These are phyloP conservation scores for Drosophila bunnanda DNA, from an alignment of 2,888 invertebrate species.

Conservation along the genomic window DNA sequence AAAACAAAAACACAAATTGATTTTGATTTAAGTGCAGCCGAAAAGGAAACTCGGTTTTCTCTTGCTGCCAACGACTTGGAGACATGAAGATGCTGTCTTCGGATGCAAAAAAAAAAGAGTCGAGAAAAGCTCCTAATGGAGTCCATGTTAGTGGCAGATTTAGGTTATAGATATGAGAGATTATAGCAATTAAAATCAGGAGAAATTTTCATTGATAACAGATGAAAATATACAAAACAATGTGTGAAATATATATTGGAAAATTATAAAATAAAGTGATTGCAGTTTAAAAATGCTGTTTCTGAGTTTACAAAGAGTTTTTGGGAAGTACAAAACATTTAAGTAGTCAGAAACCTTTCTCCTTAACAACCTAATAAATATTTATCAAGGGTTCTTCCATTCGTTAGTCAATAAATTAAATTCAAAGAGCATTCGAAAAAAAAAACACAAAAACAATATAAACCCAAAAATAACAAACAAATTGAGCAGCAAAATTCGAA, in stretches of 20 bases:
- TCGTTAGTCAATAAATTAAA: neutral
- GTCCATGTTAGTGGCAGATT: slow-evolving; percentile 18
- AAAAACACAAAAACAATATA: neutral
- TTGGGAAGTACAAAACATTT: too few species aligned
- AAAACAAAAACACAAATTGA: slow-evolving; percentile 50
- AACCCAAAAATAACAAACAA: neutral
- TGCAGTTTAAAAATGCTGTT: neutral
- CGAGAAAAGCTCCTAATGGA: slow-evolving; percentile 22
- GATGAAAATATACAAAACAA: neutral
- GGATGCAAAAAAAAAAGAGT: slow-evolving; percentile 18
- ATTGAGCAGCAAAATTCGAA: neutral
- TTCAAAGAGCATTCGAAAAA: neutral
- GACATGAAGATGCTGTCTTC: slow-evolving; percentile 37
- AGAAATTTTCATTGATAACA: neutral
- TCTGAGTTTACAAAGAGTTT: neutral
- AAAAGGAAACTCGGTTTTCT: slow-evolving; percentile 66
- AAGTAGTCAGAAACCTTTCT: neutral
- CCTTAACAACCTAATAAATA: neutral
- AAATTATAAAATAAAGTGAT: neutral
- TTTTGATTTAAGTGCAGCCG: slow-evolving; percentile 49
- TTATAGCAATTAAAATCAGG: neutral
- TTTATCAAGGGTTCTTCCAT: slow-evolving; percentile 21
- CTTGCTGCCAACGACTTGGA: slow-evolving; percentile 40
- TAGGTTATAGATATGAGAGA: slow-evolving; percentile 22
- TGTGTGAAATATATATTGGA: neutral